Evolutionary conservation across 2,888 invertebrate genomes (phyloP).

Genomic region (Automeris io): DNA sequence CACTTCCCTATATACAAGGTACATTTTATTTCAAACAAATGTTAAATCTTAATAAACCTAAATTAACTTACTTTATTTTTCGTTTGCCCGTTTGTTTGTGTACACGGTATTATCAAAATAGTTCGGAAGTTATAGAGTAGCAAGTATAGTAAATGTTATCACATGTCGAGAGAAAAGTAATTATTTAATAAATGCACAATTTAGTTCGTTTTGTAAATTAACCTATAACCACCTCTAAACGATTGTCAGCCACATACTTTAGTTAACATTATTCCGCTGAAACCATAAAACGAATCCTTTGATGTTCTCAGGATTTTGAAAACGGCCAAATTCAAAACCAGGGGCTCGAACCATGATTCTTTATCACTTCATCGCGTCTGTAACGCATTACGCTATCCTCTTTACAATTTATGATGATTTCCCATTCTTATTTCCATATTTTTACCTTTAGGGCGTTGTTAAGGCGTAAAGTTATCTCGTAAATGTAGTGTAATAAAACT

Average conservation of each 20-base stretch:
- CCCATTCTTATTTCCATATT: constrained; percentile 28
- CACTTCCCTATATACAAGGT: no score
- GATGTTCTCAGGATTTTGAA: constrained; percentile 57
- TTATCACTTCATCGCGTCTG: constrained; percentile 49
- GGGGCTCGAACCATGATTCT: constrained; percentile 34
- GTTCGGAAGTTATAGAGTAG: no score
- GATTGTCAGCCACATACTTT: constrained; percentile 28
- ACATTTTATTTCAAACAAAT: no score
- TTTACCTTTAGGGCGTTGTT: constrained; percentile 9
- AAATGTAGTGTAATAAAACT: constrained; percentile 26
- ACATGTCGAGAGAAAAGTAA: no score
- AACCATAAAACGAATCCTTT: constrained; percentile 61
- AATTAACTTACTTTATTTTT: no score
- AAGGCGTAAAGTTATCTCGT: constrained; percentile 8
- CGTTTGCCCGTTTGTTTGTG: no score
- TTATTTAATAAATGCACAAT: no score
- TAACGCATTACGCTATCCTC: constrained; percentile 42
- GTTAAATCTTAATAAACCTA: no score
- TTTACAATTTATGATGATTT: constrained; percentile 49
- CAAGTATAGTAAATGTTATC: no score
- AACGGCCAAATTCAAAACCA: constrained; percentile 37
- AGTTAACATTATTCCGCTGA: constrained; percentile 50
- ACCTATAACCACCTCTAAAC: constrained; percentile 10
- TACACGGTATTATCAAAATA: no score
- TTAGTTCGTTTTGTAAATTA: no score